Base-by-base conservation (phyloP, 2,888 invertebrate species). In the Agapostemon virescens region DNA sequence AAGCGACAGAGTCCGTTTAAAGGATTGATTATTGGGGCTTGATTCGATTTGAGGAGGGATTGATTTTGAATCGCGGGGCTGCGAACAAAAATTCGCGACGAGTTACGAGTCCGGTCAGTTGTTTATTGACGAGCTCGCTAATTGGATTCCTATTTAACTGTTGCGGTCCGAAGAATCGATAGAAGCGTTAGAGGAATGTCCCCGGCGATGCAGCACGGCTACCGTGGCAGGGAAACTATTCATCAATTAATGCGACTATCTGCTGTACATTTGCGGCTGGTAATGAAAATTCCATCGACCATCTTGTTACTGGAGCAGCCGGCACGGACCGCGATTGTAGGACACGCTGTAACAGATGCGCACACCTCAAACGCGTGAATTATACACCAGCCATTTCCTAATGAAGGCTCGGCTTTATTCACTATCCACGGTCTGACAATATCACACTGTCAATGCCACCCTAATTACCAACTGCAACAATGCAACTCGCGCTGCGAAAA, bases 71-170 rank as follows among this genome's bases (percentile, higher is more conserved):
- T n/a, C n/a, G n/a, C n/a, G n/a, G n/a, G n/a, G n/a, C n/a, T n/a
- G n/a, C n/a, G n/a, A n/a, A n/a, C 0, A 23, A 36, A 52, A 67
- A 49, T 15, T 1, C 5, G 13, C 26, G 20, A 2, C 20, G 38
- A 15, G 30, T 45, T 52, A 72, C 72, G 73, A 73, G 78, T 36
- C 49, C 58, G 69, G 79, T 45, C 74, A 30, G 80, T 75, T 80
- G 71, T 81, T 81, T 81, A 80, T 81, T 72, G 80, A 80, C 45
- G 30, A 26, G 58, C 45, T 23, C 20, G 26, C 66, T 80, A 80
- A 80, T 80, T 80, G 73, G 73, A 80, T 80, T 80, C 69, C 79
- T 73, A 36, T 79, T 81, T 81, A 81, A 81, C 79, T 79, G 74
- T 80, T 79, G 81, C 79, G 79, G 79, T 70, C 45, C 68, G 68